phyloP scores from a whole-genome alignment of 2,797 vertebrate species.

The Leuciscus waleckii region DNA sequence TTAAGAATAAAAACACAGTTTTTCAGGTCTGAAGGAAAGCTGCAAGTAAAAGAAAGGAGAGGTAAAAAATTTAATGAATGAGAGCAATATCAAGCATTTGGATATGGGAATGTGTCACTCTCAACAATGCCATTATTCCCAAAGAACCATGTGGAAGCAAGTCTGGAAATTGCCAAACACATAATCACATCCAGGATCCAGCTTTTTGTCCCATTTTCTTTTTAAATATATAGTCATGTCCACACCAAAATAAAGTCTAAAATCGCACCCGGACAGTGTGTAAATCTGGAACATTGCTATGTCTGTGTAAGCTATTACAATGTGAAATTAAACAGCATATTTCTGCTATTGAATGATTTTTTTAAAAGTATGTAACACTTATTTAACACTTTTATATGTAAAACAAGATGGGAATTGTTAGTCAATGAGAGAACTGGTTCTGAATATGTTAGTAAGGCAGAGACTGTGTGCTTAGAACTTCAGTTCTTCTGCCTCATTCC shows the following conservation, averaged over 20 bases:
- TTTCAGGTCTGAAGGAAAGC: background rate
- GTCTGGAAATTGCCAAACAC: background rate
- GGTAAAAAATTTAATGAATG: background rate
- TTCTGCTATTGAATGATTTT: too few relatives aligned
- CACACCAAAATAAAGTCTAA: background rate
- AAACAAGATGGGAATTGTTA: background rate
- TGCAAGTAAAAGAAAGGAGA: background rate
- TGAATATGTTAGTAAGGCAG: constrained; percentile 34
- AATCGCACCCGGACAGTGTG: too few relatives aligned
- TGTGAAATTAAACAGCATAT: background rate
- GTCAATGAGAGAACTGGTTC: background rate
- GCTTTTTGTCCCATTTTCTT: too few relatives aligned
- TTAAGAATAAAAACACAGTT: background rate
- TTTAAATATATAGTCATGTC: background rate
- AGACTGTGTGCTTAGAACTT: constrained; percentile 59
- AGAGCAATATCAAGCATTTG: background rate
- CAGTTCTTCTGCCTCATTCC: constrained; percentile 61
- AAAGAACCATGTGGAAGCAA: background rate
- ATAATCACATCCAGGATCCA: background rate
- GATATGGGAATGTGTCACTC: background rate
- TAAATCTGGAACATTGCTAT: background rate
- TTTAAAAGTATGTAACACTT: background rate
- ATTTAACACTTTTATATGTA: background rate
- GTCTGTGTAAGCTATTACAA: background rate
- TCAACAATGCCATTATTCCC: too few relatives aligned